Percentiles rank a stretch among this genome's conserved stretches.
Conservation (phyloP, 2,888 invertebrate species). For the Hydrotaea diabolus region DNA sequence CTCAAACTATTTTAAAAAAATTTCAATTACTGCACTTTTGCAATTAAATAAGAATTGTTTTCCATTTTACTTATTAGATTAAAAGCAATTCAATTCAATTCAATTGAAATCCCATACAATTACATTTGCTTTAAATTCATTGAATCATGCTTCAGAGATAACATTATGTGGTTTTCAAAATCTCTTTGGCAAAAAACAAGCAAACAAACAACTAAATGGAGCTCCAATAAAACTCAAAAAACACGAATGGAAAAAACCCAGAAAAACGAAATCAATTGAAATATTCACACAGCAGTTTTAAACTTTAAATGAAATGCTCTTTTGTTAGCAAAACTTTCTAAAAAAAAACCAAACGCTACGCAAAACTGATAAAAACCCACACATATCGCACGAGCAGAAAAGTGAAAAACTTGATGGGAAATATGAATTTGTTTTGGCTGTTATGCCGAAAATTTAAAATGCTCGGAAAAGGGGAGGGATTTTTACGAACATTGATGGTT, state of each 20-base stretch:
- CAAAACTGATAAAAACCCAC: too few relatives aligned
- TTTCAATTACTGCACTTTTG: background rate
- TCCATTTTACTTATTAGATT: too few relatives aligned
- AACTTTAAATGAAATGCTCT: background rate
- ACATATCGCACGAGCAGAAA: too few relatives aligned
- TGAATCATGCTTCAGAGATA: background rate
- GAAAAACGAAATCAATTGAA: background rate
- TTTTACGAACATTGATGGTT: background rate
- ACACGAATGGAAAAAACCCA: too few relatives aligned
- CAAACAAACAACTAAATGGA: too few relatives aligned
- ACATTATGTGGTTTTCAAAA: slow-evolving; percentile 21
- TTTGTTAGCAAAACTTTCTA: too few relatives aligned
- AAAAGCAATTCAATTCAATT: slow-evolving; percentile 7
- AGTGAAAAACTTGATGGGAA: too few relatives aligned
- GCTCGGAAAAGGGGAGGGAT: too few relatives aligned
- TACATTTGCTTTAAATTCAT: background rate
- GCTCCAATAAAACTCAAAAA: background rate
- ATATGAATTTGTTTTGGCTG: too few relatives aligned
- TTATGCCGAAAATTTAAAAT: too few relatives aligned
- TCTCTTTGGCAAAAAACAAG: background rate
- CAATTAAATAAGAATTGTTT: background rate
- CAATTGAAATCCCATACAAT: slow-evolving; percentile 8
- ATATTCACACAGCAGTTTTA: background rate
- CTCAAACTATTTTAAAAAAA: background rate
- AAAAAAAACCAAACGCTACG: too few relatives aligned